These are phyloP conservation scores for Hippoglossus hippoglossus DNA, from an alignment of 2,797 vertebrate species.

Conservation along the genomic window DNA sequence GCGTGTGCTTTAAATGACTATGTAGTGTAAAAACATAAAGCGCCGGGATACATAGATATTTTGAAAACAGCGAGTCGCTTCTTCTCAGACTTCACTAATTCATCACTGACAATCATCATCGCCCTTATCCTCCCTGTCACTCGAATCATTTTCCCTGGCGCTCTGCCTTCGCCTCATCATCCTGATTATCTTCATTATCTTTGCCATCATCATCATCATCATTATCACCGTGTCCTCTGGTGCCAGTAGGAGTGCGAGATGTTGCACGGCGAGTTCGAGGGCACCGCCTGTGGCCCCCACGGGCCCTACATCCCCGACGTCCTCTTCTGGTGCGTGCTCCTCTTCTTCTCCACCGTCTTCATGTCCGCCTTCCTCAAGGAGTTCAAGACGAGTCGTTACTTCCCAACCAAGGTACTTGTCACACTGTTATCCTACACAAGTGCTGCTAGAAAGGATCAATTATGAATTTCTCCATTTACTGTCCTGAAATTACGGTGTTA, in stretches of 20 bases:
- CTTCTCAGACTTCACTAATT: conserved; percentile 27
- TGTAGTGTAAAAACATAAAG: not conserved
- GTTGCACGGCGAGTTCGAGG: conserved; percentile 89
- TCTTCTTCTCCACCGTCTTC: conserved; percentile 97
- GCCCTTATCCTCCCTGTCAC: conserved; percentile 6
- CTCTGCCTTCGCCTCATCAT: not conserved
- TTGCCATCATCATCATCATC: not conserved
- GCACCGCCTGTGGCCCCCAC: conserved; percentile 91
- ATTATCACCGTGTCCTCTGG: conserved; percentile 42
- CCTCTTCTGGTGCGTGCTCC: conserved; percentile 96
- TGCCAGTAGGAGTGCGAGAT: conserved; percentile 88
- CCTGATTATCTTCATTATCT: not conserved
- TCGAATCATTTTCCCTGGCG: conserved; percentile 17
- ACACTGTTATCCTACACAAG: not conserved
- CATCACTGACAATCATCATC: conserved; percentile 32
- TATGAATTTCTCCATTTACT: not conserved
- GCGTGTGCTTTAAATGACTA: not conserved
- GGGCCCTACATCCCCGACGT: conserved; percentile 98
- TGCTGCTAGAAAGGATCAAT: not conserved
- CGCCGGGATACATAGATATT: no score
- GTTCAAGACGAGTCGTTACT: conserved; percentile 98
- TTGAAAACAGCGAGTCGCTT: not conserved
- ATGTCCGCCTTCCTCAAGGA: conserved; percentile 97
- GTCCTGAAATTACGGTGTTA: not conserved
- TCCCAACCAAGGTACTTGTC: conserved; percentile 93